These are phyloP conservation scores for Onychorhynchus coronatus DNA, from an alignment of 2,113 vertebrate genomes.

Conservation along the genomic window DNA sequence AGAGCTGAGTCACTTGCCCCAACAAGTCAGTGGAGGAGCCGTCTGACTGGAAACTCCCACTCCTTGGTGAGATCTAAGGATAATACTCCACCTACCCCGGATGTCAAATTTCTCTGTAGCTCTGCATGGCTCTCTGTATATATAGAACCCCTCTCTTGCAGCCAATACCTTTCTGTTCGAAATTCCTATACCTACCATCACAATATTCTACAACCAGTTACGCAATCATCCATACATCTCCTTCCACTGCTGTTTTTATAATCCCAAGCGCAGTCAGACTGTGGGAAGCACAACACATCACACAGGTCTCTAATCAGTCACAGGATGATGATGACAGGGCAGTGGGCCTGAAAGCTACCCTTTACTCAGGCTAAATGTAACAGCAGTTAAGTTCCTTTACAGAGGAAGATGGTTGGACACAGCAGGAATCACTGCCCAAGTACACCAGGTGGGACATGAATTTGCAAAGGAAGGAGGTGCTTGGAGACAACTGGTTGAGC, in stretches of 20 bases:
- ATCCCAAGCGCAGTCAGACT: background rate
- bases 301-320: rapidly evolving
- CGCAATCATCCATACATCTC: background rate
- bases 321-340: background rate
- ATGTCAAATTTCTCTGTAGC: background rate
- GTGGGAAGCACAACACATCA: background rate
- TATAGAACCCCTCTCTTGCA: background rate
- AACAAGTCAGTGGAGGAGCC: background rate
- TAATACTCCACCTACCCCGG: background rate
- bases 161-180: background rate
- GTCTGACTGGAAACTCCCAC: background rate
- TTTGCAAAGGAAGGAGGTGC: background rate
- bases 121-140: background rate
- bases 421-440: background rate
- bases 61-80: rapidly evolving
- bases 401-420: background rate
- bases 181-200: background rate
- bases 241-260: background rate
- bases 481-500: background rate
- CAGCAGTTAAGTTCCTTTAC: background rate
- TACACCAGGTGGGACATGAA: background rate
- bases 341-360: background rate
- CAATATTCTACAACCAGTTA: background rate
- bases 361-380: background rate
- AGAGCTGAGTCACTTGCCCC: background rate